phyloP scores from a whole-genome alignment of 2,113 vertebrate genomes.

The Oncorhynchus masou region DNA sequence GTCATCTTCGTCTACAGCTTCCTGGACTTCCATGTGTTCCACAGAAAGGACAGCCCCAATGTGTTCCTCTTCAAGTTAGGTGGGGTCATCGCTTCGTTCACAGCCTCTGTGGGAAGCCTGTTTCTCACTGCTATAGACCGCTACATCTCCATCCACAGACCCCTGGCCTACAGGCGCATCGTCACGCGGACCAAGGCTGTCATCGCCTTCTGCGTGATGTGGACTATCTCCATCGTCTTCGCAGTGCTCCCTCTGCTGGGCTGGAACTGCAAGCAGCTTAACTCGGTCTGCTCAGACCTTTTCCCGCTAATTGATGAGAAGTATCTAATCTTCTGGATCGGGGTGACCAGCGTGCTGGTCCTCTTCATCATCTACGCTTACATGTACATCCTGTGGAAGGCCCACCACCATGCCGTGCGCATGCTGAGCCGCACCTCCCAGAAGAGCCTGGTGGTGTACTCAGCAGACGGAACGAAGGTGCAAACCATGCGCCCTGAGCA shows the following conservation, averaged over 20 bases:
- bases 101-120: constrained; percentile 94
- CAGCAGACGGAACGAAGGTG: constrained; percentile 92
- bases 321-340: constrained; percentile 98
- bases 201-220: constrained; percentile 97
- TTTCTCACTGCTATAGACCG: constrained; percentile 98
- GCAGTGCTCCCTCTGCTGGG: constrained; percentile 94
- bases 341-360: constrained; percentile 90
- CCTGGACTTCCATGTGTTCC: constrained; percentile 97
- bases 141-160: constrained; percentile 97
- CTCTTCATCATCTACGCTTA: constrained; percentile 98
- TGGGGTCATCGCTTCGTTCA: constrained; percentile 96
- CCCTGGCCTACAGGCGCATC: constrained; percentile 93
- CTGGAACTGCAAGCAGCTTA: constrained; percentile 98
- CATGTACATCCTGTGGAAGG: constrained; percentile 99
- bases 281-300: constrained; percentile 94
- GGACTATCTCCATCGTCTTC: constrained; percentile 94
- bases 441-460: constrained; percentile 94
- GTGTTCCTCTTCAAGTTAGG: constrained; percentile 98
- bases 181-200: constrained; percentile 97
- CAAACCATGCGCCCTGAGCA: constrained; percentile 93
- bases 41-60: constrained; percentile 93
- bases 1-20: constrained; percentile 99
- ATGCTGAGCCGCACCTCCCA: constrained; percentile 96
- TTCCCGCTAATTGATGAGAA: constrained; percentile 96
- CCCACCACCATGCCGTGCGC: constrained; percentile 92